Conservation (phyloP, 2,888 invertebrate species). For the Pristionchus fissidentatus region DNA sequence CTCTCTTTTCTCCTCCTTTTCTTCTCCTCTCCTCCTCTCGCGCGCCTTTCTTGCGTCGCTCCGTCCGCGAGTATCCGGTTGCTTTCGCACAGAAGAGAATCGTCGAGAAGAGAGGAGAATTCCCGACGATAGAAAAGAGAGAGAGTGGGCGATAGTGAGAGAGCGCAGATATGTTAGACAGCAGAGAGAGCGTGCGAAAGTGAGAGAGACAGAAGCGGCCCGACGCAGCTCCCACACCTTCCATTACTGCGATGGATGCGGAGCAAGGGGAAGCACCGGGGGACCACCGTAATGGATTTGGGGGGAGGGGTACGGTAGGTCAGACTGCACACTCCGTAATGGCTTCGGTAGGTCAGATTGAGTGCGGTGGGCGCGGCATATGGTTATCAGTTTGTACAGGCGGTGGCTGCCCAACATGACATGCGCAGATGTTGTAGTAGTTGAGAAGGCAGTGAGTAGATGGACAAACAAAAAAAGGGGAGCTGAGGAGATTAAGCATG, state of each 20-base stretch:
- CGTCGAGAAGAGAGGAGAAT: slow-evolving; percentile 29
- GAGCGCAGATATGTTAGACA: slow-evolving; percentile 16
- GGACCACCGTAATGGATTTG: neutral
- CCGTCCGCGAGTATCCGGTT: slow-evolving; percentile 16
- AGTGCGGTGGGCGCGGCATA: neutral
- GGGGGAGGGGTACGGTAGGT: slow-evolving; percentile 16
- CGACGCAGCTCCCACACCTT: slow-evolving; percentile 38
- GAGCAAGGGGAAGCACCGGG: slow-evolving; percentile 26
- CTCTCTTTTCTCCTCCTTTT: slow-evolving; percentile 9
- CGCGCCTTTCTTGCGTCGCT: neutral
- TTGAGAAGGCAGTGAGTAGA: slow-evolving; percentile 41
- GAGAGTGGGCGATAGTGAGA: neutral
- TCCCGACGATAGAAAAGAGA: neutral
- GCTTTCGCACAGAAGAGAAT: slow-evolving; percentile 42
- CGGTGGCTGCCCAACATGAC: slow-evolving; percentile 22
- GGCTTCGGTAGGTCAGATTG: too few relatives aligned
- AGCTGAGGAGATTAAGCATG: slow-evolving; percentile 13
- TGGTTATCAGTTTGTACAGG: slow-evolving; percentile 38
- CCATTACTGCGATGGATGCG: slow-evolving; percentile 18
- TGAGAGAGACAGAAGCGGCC: slow-evolving; percentile 37
- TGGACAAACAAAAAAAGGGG: slow-evolving; percentile 5
- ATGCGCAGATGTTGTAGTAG: slow-evolving; percentile 29
- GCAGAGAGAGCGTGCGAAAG: slow-evolving; percentile 26
- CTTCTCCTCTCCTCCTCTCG: slow-evolving; percentile 26
- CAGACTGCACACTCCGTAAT: too few relatives aligned